Conservation (phyloP, 2,113 vertebrate species). For the Cervus canadensis region DNA sequence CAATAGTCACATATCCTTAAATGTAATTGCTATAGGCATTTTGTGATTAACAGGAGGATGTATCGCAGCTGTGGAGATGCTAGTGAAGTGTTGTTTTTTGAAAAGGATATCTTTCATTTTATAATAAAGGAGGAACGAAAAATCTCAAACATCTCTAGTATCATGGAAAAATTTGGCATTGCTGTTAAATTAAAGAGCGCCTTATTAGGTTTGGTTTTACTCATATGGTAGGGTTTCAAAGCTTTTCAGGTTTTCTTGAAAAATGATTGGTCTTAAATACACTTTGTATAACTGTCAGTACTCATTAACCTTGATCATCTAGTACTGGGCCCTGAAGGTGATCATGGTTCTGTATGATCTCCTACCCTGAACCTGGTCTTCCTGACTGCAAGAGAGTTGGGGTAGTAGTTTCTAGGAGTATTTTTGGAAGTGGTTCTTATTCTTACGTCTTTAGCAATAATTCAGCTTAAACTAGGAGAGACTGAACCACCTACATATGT, state of each 20-base stretch:
- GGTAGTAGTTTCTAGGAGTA: not conserved
- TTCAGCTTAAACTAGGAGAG: not conserved
- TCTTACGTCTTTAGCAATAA: not conserved
- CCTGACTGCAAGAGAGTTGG: accelerated
- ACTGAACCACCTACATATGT: not conserved
- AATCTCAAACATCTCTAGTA: not conserved
- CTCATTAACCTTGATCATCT: not conserved
- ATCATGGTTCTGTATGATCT: not conserved
- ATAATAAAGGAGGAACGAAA: not conserved
- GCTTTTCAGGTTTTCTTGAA: not conserved
- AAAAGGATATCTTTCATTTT: not conserved
- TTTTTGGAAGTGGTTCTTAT: not conserved
- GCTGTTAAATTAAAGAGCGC: not conserved
- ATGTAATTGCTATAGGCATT: not conserved
- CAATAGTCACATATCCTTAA: not conserved
- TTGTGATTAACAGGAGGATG: not conserved
- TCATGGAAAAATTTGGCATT: not conserved
- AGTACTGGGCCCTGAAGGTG: accelerated
- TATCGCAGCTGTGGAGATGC: not conserved
- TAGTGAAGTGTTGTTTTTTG: not conserved
- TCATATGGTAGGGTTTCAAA: not conserved
- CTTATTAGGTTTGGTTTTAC: not conserved
- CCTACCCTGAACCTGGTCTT: not conserved
- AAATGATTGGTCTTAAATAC: not conserved
- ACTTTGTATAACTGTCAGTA: too few species aligned